A percentile compares a stretch with the other conserved stretches of the same genome.
Evolutionary conservation across 1,140 invertebrate genomes (phyloP).

Genomic region (Drosophila mojavensis): DNA sequence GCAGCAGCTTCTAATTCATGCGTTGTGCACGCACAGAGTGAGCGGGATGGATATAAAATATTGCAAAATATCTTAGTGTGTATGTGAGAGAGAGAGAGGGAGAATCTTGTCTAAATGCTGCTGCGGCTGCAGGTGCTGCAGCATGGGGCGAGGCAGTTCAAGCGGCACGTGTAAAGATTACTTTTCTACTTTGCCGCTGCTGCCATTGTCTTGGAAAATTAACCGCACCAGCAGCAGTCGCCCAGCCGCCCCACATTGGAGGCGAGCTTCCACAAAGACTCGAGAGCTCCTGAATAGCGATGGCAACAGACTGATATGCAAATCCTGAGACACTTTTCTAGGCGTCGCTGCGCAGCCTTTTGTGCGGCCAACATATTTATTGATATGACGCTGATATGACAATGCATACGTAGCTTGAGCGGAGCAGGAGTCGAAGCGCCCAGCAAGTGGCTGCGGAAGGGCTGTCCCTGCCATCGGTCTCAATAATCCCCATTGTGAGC

Average conservation of each 20-base stretch:
- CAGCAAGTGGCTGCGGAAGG: conserved; percentile 26
- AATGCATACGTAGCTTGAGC: conserved; percentile 36
- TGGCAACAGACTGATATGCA: conserved; percentile 52
- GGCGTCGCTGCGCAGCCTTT: conserved; percentile 61
- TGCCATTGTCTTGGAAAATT: conserved; percentile 79
- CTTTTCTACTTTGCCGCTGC: conserved; percentile 64
- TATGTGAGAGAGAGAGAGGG: not conserved
- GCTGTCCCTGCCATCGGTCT: conserved; percentile 35
- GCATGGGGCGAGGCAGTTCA: conserved; percentile 59
- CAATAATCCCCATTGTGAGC: conserved; percentile 46
- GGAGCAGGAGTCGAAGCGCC: not conserved
- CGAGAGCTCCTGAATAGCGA: conserved; percentile 12
- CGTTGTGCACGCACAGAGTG: conserved; percentile 54
- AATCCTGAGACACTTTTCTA: conserved; percentile 52
- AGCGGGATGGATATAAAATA: conserved; percentile 23
- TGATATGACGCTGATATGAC: conserved; percentile 80
- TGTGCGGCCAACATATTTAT: conserved; percentile 74
- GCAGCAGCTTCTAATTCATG: conserved; percentile 69
- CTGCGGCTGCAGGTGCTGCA: conserved; percentile 31
- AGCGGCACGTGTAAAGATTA: conserved; percentile 77
- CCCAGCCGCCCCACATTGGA: conserved; percentile 39
- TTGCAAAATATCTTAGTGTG: not conserved
- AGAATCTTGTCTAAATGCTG: conserved; percentile 14
- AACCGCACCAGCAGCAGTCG: conserved; percentile 60
- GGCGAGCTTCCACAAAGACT: conserved; percentile 60